Conservation (phyloP, 2,797 vertebrate species). For the Danio tinwini region DNA sequence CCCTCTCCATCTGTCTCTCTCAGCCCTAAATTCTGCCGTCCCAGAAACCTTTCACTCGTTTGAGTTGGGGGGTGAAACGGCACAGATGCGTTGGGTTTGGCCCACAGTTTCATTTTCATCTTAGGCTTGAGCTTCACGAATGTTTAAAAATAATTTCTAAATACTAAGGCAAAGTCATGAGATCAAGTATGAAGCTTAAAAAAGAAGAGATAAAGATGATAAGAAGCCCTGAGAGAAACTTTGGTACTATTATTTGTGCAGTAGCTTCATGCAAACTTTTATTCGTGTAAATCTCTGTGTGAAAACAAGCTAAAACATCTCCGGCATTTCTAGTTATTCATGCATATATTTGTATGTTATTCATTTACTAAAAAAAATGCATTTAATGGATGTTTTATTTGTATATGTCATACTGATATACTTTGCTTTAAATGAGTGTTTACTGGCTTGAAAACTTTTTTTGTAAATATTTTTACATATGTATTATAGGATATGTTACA, state of each 20-base stretch:
- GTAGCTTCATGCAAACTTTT: too few species aligned
- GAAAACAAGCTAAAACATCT: too few species aligned
- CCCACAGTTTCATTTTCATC: not conserved
- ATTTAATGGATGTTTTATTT: too few species aligned
- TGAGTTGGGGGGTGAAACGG: not conserved
- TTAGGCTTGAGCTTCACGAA: not conserved
- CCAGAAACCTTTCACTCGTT: conserved; percentile 37
- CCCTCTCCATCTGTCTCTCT: conserved; percentile 30
- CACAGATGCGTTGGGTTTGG: conserved; percentile 6
- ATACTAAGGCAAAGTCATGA: not conserved
- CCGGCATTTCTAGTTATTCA: too few species aligned
- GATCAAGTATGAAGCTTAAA: not conserved
- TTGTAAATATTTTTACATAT: too few species aligned
- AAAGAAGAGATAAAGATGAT: not conserved
- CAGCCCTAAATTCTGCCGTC: conserved; percentile 25
- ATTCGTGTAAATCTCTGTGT: too few species aligned
- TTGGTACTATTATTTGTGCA: not conserved
- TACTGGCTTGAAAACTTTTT: too few species aligned
- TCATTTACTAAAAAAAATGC: too few species aligned
- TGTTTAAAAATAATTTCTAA: not conserved
- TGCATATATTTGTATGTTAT: too few species aligned
- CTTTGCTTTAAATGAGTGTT: too few species aligned
- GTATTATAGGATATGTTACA: too few species aligned
- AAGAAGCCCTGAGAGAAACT: not conserved
- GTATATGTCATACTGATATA: too few species aligned